Percentiles rank a stretch among this genome's conserved stretches.
Conservation (phyloP, 2,797 vertebrate species). For the Balearica regulorum region DNA sequence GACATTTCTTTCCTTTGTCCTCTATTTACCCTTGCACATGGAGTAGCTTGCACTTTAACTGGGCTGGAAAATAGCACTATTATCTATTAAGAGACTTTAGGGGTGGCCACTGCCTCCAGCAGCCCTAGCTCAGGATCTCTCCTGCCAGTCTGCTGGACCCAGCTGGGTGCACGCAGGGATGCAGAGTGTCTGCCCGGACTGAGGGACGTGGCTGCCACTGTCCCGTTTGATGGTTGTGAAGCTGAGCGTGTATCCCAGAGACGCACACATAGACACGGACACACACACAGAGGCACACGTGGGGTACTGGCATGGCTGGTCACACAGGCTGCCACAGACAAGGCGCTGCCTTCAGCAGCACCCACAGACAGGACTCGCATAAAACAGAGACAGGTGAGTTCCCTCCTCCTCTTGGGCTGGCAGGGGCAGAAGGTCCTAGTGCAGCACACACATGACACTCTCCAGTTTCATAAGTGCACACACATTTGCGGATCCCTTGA, state of each 20-base stretch:
- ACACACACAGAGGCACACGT: background rate
- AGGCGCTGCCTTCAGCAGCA: background rate
- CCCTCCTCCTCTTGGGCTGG: background rate
- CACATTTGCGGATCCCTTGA: too few species aligned
- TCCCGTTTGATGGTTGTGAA: background rate
- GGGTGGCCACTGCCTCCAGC: background rate
- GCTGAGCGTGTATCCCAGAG: background rate
- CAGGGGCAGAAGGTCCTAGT: background rate
- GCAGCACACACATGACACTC: background rate
- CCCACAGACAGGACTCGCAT: too few species aligned
- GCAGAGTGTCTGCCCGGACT: background rate
- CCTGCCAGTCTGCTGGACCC: background rate
- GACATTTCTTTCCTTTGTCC: background rate
- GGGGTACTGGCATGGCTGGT: background rate
- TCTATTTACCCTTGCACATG: background rate
- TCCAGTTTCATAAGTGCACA: too few species aligned
- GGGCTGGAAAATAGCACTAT: background rate
- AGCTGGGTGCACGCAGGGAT: fast-evolving
- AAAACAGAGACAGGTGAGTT: background rate
- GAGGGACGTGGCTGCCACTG: fast-evolving
- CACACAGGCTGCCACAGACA: background rate
- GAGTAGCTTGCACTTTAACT: background rate
- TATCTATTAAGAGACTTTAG: background rate
- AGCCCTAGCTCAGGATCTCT: background rate
- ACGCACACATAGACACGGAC: fast-evolving